phyloP scores from a whole-genome alignment of 2,888 invertebrate species.

The Drosophila histrio region DNA sequence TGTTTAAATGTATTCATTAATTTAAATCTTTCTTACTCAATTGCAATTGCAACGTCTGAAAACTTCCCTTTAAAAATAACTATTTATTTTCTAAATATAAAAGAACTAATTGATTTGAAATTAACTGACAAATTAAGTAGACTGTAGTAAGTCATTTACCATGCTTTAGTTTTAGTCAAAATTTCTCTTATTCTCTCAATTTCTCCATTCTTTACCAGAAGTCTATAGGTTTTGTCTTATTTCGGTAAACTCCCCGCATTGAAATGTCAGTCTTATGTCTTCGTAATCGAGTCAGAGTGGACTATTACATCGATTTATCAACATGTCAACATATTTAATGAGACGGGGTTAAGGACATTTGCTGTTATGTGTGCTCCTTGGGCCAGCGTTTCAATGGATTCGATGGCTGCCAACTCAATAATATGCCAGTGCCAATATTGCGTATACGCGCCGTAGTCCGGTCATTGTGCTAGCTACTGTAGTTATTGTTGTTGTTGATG shows the following conservation, averaged over 20 bases:
- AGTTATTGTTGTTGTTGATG: constrained; percentile 40
- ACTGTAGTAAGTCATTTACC: too few species aligned
- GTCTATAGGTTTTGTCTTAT: constrained; percentile 16
- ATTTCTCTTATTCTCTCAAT: neutral
- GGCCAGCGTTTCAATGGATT: constrained; percentile 32
- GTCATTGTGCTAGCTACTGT: constrained; percentile 52
- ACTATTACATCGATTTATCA: constrained; percentile 75
- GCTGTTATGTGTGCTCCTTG: constrained; percentile 6
- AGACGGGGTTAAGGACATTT: constrained; percentile 71
- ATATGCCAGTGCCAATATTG: constrained; percentile 72
- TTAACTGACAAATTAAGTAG: too few species aligned
- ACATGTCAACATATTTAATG: constrained; percentile 79
- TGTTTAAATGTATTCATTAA: too few species aligned
- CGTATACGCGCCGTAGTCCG: constrained; percentile 64
- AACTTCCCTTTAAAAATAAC: too few species aligned
- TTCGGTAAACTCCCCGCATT: constrained; percentile 10
- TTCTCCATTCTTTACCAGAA: neutral
- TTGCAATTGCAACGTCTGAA: too few species aligned
- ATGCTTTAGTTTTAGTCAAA: neutral
- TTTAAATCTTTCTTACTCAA: too few species aligned
- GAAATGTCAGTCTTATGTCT: constrained; percentile 2
- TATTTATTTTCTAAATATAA: too few species aligned
- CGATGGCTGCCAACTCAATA: constrained; percentile 60
- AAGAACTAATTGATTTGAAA: too few species aligned
- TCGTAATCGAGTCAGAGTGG: constrained; percentile 37